A percentile compares a stretch with the other conserved stretches of the same genome.
Evolutionary conservation across 1,140 invertebrate species (phyloP).

Genomic region (Zeugodacus cucurbitae): DNA sequence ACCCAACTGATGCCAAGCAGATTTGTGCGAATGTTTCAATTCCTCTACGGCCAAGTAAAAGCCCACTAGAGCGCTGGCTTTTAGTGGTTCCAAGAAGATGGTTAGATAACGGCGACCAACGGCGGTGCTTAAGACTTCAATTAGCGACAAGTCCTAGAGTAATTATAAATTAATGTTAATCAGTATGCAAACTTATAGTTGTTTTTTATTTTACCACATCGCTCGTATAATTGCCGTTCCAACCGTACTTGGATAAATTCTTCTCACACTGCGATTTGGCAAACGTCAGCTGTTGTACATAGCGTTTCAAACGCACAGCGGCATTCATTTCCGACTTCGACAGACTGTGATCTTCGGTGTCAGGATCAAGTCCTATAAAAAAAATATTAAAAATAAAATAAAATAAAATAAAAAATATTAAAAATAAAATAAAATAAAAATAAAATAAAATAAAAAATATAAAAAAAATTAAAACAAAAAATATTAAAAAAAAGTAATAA

Average conservation of each 20-base stretch:
- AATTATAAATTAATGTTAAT: not conserved
- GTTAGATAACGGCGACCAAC: slow-evolving; percentile 79
- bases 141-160: slow-evolving; percentile 70
- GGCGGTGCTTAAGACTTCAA: slow-evolving; percentile 77
- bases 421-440: not conserved
- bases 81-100: slow-evolving; percentile 83
- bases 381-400: slow-evolving; percentile 67
- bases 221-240: slow-evolving; percentile 79
- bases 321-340: slow-evolving; percentile 78
- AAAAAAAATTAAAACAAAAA: no score
- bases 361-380: slow-evolving; percentile 68
- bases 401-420: not conserved
- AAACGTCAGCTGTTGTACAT: slow-evolving; percentile 84
- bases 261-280: slow-evolving; percentile 87
- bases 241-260: slow-evolving; percentile 79
- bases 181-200: not conserved
- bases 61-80: slow-evolving; percentile 81
- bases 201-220: slow-evolving; percentile 51
- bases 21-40: slow-evolving; percentile 76
- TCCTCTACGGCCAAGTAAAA: slow-evolving; percentile 92
- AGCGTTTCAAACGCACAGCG: slow-evolving; percentile 77
- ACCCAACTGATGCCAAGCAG: slow-evolving; percentile 86
- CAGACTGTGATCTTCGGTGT: slow-evolving; percentile 71
- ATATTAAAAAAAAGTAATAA: no score
- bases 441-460: not conserved